Evolutionary conservation across 2,888 invertebrate genomes (phyloP).

Genomic region (Lissocephala sabroskyi): DNA sequence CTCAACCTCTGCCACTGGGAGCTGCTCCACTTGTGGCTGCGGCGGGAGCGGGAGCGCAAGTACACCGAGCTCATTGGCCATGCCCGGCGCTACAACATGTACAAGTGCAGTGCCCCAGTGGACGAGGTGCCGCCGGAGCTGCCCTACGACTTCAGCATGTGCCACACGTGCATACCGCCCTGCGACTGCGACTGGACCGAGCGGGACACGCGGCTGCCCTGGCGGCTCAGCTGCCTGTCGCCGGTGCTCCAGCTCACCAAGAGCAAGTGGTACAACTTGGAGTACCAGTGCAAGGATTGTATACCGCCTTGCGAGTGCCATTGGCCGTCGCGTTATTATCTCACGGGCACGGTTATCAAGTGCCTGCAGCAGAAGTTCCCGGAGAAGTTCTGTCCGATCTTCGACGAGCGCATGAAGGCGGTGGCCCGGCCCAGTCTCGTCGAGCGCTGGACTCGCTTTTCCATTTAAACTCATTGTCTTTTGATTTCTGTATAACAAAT

Average conservation of each 20-base stretch:
- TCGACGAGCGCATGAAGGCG: conserved; percentile 36
- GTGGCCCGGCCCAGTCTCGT: conserved; percentile 33
- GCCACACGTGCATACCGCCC: conserved; percentile 36
- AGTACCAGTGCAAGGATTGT: conserved; percentile 22
- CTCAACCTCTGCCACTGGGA: conserved; percentile 75
- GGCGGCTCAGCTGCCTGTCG: conserved; percentile 30
- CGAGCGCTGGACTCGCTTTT: conserved; percentile 53
- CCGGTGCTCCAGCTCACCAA: background rate
- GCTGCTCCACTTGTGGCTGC: conserved; percentile 47
- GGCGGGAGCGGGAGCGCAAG: conserved; percentile 31
- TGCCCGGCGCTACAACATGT: conserved; percentile 16
- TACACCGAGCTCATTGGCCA: conserved; percentile 21
- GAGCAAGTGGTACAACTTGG: conserved; percentile 28
- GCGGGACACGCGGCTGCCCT: conserved; percentile 25
- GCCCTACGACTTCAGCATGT: conserved; percentile 15
- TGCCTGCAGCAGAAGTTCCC: conserved; percentile 43
- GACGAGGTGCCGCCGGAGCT: background rate
- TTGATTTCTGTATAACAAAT: background rate
- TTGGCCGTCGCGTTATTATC: conserved; percentile 47
- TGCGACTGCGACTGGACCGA: conserved; percentile 41
- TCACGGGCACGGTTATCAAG: conserved; percentile 44
- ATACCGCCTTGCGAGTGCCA: conserved; percentile 51
- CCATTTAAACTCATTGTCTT: conserved; percentile 20
- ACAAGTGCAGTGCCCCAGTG: conserved; percentile 8
- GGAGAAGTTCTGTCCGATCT: conserved; percentile 49